Evolutionary conservation across 1,140 invertebrate species (phyloP).

Genomic region (Hylaeus anthracinus): DNA sequence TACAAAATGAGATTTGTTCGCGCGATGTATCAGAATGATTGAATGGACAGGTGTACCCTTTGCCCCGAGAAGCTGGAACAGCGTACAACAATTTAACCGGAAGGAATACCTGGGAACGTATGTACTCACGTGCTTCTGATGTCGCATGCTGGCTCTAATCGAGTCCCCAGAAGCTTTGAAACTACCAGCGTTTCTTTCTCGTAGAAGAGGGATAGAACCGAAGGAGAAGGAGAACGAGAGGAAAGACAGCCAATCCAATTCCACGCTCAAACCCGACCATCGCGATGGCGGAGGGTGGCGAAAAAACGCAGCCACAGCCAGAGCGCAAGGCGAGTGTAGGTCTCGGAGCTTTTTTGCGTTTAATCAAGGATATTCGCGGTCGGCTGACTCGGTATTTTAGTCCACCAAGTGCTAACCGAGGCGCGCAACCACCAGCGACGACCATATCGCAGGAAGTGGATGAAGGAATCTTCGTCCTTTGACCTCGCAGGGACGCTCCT

Average conservation of each 20-base stretch:
- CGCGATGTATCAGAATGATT: background rate
- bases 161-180: conserved; percentile 55
- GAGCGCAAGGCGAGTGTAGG: conserved; percentile 53
- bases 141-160: conserved; percentile 57
- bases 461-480: conserved; percentile 65
- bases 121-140: conserved; percentile 54
- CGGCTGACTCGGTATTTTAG: conserved; percentile 70
- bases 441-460: conserved; percentile 66
- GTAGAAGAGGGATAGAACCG: conserved; percentile 2
- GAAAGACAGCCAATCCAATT: conserved; percentile 66
- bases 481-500: conserved; percentile 49
- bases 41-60: conserved; percentile 1
- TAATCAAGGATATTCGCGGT: conserved; percentile 79
- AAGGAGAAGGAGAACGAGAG: conserved; percentile 39
- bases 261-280: conserved; percentile 61
- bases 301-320: conserved; percentile 61
- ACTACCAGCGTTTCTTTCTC: conserved; percentile 51
- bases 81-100: conserved; percentile 49
- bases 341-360: conserved; percentile 69
- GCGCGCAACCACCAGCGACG: conserved; percentile 60
- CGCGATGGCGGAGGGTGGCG: conserved; percentile 64
- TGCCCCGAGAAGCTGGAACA: conserved; percentile 33
- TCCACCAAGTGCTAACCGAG: conserved; percentile 63
- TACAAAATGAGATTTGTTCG: too few relatives aligned
- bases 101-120: conserved; percentile 34